These are phyloP conservation scores for Nemopilema nomurai DNA, from an alignment of 30 jellyfish, hydroid and myxozoan genomes.

Conservation along the genomic window DNA sequence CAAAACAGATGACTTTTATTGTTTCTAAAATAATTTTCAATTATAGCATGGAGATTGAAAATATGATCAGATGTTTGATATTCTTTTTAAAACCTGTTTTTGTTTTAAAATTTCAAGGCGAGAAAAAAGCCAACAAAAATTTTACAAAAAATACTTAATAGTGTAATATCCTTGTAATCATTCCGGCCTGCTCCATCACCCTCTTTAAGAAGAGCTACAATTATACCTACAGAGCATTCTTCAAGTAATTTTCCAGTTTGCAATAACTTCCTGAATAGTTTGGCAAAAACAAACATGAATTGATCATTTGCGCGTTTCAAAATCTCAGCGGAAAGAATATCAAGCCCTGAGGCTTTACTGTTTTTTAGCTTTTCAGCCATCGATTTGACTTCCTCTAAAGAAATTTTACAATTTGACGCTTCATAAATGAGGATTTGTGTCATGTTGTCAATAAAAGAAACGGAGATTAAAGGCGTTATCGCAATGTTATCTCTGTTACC, in stretches of 20 bases:
- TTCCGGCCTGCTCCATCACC: constrained; percentile 6
- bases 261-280: neutral
- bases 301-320: neutral
- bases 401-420: neutral
- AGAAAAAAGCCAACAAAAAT: constrained; percentile 1
- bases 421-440: constrained; percentile 6
- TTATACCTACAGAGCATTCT: constrained; percentile 11
- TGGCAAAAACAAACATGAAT: neutral
- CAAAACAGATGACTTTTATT: constrained; percentile 12
- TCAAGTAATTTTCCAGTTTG: constrained; percentile 7
- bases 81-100: constrained; percentile 26
- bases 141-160: constrained; percentile 14
- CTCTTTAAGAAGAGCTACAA: neutral
- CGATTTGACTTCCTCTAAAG: constrained; percentile 20
- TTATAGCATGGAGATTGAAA: constrained; percentile 16
- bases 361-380: neutral
- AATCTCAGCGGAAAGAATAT: neutral
- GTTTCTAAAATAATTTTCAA: constrained; percentile 24
- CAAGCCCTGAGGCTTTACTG: constrained; percentile 31
- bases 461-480: neutral
- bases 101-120: neutral
- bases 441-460: constrained; percentile 10
- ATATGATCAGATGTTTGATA: constrained; percentile 35
- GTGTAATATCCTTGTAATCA: constrained; percentile 24
- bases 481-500: neutral